phyloP scores from a whole-genome alignment of 2,888 invertebrate species.

The Thymelicus sylvestris region DNA sequence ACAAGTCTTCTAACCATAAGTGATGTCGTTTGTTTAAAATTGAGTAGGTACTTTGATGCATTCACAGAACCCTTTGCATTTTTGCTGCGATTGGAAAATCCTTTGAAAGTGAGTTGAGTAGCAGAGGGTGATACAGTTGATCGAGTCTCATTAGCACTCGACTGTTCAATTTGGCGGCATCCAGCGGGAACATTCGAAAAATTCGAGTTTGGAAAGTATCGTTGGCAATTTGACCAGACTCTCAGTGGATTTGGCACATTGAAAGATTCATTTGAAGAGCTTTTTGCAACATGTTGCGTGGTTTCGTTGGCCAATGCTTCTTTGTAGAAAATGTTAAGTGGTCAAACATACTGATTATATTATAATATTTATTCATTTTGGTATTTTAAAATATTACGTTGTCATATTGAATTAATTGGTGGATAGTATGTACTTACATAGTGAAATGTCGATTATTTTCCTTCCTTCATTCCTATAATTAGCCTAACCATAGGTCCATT shows the following conservation, averaged over 20 bases:
- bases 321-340: no score
- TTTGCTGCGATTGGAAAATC: conserved; percentile 13
- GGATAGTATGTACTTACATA: not conserved
- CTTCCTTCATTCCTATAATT: no score
- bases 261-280: not conserved
- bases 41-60: not conserved
- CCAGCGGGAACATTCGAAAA: conserved; percentile 16
- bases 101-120: conserved; percentile 7
- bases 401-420: not conserved
- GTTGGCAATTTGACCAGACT: conserved; percentile 25
- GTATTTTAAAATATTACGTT: not conserved
- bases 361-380: no score
- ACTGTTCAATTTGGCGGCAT: conserved; percentile 26
- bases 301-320: not conserved
- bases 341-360: no score
- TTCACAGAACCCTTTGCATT: not conserved
- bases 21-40: no score
- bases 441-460: no score
- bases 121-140: conserved; percentile 20
- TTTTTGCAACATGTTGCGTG: conserved; percentile 16
- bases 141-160: conserved; percentile 31
- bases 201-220: conserved; percentile 22
- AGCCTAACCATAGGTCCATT: no score
- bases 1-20: no score
- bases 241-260: conserved; percentile 13